Percentiles rank a stretch among this genome's conserved stretches.
phyloP scores from a whole-genome alignment of 92 coral and sea anemone genomes.

The Porites divaricata region DNA sequence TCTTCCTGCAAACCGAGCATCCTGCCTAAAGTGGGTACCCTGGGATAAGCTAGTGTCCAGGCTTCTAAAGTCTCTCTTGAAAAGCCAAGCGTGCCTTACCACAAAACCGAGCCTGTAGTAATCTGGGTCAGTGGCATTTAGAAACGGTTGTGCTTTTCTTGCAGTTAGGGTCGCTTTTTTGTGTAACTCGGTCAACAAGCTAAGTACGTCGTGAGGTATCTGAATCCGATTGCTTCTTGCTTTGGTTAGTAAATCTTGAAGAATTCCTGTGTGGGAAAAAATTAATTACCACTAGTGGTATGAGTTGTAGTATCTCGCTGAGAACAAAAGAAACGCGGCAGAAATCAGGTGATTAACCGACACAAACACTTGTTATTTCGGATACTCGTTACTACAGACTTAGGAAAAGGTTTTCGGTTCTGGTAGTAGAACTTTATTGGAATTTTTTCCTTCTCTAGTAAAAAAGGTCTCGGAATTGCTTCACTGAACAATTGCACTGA shows the following conservation, averaged over 20 bases:
- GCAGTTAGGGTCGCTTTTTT: neutral
- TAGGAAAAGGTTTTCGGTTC: too few relatives aligned
- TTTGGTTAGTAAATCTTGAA: conserved; percentile 16
- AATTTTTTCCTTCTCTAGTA: too few relatives aligned
- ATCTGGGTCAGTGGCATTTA: conserved; percentile 14
- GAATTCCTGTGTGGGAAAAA: neutral
- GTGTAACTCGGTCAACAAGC: neutral
- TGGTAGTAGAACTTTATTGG: too few relatives aligned
- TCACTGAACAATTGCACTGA: too few relatives aligned
- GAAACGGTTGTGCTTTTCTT: conserved; percentile 2
- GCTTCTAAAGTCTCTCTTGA: conserved; percentile 1
- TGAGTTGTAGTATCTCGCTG: too few relatives aligned
- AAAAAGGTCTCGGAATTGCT: too few relatives aligned
- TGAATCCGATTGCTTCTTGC: neutral
- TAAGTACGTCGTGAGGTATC: neutral
- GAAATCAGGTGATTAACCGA: too few relatives aligned
- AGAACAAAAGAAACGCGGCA: too few relatives aligned
- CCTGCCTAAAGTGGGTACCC: neutral
- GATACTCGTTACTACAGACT: too few relatives aligned
- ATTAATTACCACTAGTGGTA: neutral
- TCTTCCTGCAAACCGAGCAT: neutral
- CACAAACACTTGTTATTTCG: too few relatives aligned
- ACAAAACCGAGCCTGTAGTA: conserved; percentile 31
- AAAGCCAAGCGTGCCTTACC: conserved; percentile 6
- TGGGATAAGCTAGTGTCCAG: conserved; percentile 18